Evolutionary conservation across 2,113 vertebrate species (phyloP).

Genomic region (Dunckerocampus dactyliophorus): DNA sequence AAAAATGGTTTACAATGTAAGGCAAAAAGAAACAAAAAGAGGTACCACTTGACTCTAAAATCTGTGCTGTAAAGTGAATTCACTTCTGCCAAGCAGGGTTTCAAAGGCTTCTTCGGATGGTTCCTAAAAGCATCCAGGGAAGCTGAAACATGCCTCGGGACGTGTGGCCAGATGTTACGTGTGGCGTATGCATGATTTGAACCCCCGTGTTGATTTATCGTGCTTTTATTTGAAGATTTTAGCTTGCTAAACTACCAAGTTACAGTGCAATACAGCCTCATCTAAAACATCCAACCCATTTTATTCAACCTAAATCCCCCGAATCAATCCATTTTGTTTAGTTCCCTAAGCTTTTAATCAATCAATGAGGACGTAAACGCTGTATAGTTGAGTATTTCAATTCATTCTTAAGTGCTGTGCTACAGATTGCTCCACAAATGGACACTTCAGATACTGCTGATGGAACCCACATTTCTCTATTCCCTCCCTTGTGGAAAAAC

Average conservation of each 20-base stretch:
- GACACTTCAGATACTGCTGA: slow-evolving; percentile 33
- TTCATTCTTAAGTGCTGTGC: slow-evolving; percentile 54
- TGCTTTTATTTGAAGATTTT: too few species aligned
- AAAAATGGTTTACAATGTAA: too few species aligned
- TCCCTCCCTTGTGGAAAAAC: slow-evolving; percentile 28
- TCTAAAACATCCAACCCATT: background rate
- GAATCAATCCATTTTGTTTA: background rate
- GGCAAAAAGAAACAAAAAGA: background rate
- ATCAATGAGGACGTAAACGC: slow-evolving; percentile 3
- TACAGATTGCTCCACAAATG: slow-evolving; percentile 31
- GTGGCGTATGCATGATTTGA: too few species aligned
- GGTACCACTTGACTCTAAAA: background rate
- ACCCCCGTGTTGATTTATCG: background rate
- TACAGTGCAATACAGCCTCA: background rate
- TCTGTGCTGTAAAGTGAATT: background rate
- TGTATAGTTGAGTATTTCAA: slow-evolving; percentile 26
- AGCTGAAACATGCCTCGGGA: too few species aligned
- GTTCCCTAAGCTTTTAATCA: background rate
- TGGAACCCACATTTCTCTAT: slow-evolving; percentile 16
- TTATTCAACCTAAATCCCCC: background rate
- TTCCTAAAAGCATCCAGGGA: too few species aligned
- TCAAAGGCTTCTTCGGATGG: too few species aligned
- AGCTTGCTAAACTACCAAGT: background rate
- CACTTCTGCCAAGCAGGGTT: too few species aligned
- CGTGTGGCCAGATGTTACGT: too few species aligned